These are phyloP conservation scores for Euphydryas editha DNA, from an alignment of 2,888 invertebrate genomes.

Conservation along the genomic window DNA sequence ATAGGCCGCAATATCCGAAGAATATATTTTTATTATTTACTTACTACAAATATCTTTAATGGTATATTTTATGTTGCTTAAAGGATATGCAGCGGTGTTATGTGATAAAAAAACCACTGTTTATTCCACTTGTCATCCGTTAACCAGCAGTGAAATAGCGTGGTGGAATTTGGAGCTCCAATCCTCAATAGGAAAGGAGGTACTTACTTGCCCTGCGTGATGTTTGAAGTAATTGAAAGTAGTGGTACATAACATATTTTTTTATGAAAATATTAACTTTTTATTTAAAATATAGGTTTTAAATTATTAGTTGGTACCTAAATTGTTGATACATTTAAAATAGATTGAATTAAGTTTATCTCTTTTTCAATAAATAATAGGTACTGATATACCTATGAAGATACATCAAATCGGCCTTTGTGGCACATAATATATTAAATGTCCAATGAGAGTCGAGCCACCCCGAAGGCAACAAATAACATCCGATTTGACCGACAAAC, in stretches of 20 bases:
- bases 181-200: too few species aligned
- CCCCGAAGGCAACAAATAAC: conserved; percentile 78
- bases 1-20: conserved; percentile 6
- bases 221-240: too few species aligned
- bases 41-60: background rate
- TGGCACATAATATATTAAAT: conserved; percentile 65
- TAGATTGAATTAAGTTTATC: too few species aligned
- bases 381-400: conserved; percentile 11
- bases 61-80: too few species aligned
- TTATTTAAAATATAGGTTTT: background rate
- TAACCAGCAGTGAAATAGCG: too few species aligned
- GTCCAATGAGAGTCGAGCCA: conserved; percentile 71
- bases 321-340: too few species aligned
- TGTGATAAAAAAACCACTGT: too few species aligned
- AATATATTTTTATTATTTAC: background rate
- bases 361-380: conserved; percentile 22
- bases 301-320: background rate
- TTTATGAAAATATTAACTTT: background rate
- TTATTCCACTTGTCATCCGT: too few species aligned
- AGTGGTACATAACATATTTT: background rate
- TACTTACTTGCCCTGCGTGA: too few species aligned
- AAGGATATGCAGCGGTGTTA: too few species aligned
- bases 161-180: too few species aligned
- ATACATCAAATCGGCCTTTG: conserved; percentile 44
- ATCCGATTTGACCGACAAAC: conserved; percentile 70